Evolutionary conservation across 2,797 vertebrate genomes (phyloP), one percentile per base, ranked within the genome.

Genomic region (Peromyscus aztecus): DNA sequence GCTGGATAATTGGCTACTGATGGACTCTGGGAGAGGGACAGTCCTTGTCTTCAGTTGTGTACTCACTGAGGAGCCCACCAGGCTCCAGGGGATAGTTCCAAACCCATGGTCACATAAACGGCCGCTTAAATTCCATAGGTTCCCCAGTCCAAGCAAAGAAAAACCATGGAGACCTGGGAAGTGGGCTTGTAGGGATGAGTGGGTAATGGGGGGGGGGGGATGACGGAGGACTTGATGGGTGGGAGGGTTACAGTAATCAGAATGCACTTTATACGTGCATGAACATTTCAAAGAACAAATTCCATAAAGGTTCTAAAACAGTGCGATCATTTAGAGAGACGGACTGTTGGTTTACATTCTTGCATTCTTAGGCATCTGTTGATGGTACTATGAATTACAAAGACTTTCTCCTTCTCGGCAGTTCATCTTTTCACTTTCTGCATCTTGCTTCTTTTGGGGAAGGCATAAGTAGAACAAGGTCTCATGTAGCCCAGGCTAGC

Each of bases 341-440:
- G 14, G 43, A 61, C 14, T 34, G 63, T 78, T 87, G 23, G 57
- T 76, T 89, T 55, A 2, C 61, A 43, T 61, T 89, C 40, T 80
- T 63, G 29, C 49, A 75, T 81, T 84, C 73, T 37, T 87, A 43
- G 21, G 77, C 27, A 23, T 83, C 29, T 21, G 82, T 86, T 67
- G 23, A 80, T 65, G 59, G 29, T 37, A 55, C 2, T 52, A 27
- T 43, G 16, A 1, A 17, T 83, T 83, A 57, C 59, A 89, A 61
- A 71, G 63, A 29, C 89, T 14, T 89, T 55, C 1, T 65, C 43
- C 49, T 43, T 85, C 29, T 49, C 49, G 31, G 31, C 14, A 49
- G 21, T 75, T 89, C 82, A 49, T 43, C 73, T 94, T 94, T 81
- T 85, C 29, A 61, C 49, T 75, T 94, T 93, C 37, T 90, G n/a